A percentile compares a stretch with the other conserved stretches of the same genome.
phyloP scores from a whole-genome alignment of 2,113 vertebrate species.

The Marmota monax region DNA sequence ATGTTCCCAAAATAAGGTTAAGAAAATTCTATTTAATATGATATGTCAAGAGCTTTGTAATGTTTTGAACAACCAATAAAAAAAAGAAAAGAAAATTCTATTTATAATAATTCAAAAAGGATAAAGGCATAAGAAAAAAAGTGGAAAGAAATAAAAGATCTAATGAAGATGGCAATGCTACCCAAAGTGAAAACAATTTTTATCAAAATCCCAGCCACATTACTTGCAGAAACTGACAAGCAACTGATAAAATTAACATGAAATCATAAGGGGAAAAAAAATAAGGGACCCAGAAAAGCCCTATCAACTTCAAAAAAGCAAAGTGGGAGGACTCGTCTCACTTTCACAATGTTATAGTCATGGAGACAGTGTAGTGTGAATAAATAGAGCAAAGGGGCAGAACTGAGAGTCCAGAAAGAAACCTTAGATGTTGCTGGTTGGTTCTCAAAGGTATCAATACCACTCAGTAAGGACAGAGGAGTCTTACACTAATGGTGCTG shows the following conservation, averaged over 20 bases:
- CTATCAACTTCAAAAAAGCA: no score
- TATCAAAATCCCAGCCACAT: neutral
- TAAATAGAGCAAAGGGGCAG: neutral
- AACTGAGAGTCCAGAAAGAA: neutral
- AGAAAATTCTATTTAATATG: neutral
- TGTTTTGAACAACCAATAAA: no score
- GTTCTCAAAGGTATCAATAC: neutral
- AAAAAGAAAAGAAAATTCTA: neutral
- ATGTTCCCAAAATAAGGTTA: neutral
- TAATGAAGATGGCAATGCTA: neutral
- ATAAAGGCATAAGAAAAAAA: neutral
- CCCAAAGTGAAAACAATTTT: neutral
- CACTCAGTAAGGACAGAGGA: neutral
- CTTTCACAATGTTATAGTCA: neutral
- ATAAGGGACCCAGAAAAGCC: neutral
- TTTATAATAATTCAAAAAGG: neutral
- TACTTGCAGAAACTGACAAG: neutral
- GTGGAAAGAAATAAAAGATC: neutral
- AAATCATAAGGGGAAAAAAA: neutral
- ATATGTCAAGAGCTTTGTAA: no score
- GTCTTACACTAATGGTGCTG: neutral
- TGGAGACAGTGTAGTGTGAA: neutral
- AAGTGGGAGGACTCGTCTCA: no score
- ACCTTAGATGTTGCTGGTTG: neutral
- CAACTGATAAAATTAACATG: neutral